Conservation (phyloP, 53 echinoderm and acorn worm species). For the Paracentrotus lividus region DNA sequence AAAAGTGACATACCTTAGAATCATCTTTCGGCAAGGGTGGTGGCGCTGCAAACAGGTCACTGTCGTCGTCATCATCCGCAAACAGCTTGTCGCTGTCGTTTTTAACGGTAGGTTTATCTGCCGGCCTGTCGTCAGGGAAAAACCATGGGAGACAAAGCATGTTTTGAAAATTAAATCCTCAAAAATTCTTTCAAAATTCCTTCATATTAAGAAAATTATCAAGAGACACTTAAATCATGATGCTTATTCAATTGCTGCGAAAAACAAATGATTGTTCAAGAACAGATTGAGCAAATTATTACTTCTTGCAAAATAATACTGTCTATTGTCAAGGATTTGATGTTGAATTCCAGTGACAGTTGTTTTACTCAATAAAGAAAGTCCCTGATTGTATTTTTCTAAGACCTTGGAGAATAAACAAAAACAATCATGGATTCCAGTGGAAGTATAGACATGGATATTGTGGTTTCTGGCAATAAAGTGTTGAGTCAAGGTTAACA, state of each 20-base stretch:
- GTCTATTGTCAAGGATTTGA: not conserved
- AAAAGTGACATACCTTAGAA: conserved; percentile 49
- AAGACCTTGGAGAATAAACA: not conserved
- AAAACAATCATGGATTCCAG: not conserved
- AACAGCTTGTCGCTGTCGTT: conserved; percentile 52
- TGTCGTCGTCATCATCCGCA: conserved; percentile 61
- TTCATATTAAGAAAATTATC: not conserved
- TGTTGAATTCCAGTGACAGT: not conserved
- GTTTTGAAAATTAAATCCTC: not conserved
- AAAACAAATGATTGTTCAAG: no score
- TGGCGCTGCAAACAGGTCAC: conserved; percentile 59
- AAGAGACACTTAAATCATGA: not conserved
- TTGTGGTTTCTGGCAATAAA: not conserved
- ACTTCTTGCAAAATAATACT: not conserved
- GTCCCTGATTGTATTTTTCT: not conserved
- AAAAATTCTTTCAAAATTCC: not conserved
- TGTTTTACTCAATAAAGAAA: not conserved
- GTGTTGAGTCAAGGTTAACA: not conserved
- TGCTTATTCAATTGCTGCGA: not conserved
- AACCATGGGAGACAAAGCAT: conserved; percentile 42
- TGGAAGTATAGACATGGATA: no score
- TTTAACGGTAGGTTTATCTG: conserved; percentile 38
- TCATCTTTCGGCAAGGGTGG: conserved; percentile 65
- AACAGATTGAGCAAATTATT: conserved; percentile 3
- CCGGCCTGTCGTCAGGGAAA: conserved; percentile 44